A percentile compares a stretch with the other conserved stretches of the same genome.
Evolutionary conservation across 1,140 invertebrate genomes (phyloP).

Genomic region (Geopemphigus sp.): DNA sequence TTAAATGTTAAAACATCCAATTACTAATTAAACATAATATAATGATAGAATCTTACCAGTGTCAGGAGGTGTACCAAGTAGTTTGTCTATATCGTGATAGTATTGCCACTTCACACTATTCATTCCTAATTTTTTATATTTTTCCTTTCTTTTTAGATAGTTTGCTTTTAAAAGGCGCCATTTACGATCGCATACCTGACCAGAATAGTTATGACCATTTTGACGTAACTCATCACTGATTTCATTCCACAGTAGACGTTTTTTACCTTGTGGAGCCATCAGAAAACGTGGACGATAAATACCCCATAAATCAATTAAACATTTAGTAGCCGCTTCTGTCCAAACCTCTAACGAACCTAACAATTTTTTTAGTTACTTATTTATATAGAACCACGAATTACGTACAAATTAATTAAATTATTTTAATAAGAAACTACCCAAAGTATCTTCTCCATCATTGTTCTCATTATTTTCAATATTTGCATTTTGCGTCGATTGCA

Average conservation of each 20-base stretch:
- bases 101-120: slow-evolving; percentile 29
- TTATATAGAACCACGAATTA: neutral
- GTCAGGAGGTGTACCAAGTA: slow-evolving; percentile 10
- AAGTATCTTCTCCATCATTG: neutral
- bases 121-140: slow-evolving; percentile 23
- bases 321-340: slow-evolving; percentile 34
- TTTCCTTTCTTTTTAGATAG: slow-evolving; percentile 37
- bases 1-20: neutral
- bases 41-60: neutral
- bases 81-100: slow-evolving; percentile 24
- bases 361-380: too few relatives aligned
- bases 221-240: slow-evolving; percentile 16
- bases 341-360: slow-evolving; percentile 18
- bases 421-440: neutral
- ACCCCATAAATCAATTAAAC: slow-evolving; percentile 35
- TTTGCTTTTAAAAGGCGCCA: slow-evolving; percentile 45
- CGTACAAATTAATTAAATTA: neutral
- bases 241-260: slow-evolving; percentile 38
- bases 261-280: slow-evolving; percentile 24
- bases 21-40: neutral
- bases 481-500: too few relatives aligned
- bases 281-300: slow-evolving; percentile 28
- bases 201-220: slow-evolving; percentile 35
- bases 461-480: neutral
- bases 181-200: slow-evolving; percentile 33